Base-by-base conservation (phyloP, 2,797 vertebrate genomes). In the Pelobates cultripes region DNA sequence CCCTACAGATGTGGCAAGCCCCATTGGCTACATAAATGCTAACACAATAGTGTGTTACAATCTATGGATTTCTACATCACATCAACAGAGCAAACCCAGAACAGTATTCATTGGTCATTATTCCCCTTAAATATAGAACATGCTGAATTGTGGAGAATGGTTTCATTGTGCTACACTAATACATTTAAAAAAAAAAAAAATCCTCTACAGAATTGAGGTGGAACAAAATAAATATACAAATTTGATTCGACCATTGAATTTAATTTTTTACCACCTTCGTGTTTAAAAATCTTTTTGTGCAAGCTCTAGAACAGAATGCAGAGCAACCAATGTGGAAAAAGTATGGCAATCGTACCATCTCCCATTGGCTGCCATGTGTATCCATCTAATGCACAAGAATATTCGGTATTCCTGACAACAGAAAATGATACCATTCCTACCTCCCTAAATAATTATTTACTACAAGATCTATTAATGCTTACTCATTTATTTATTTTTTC, bases 1-100 rank as follows among this genome's bases (percentile, higher is more conserved):
- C 86, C 86, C 88, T 90, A 76, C 88, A 81, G 87, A 90, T 73
- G 88, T 86, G 80, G 89, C 81, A 89, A 84, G 89, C 82, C 90
- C 85, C 88, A 88, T 80, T 77, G 90, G 84, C 80, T 81, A 79
- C 9, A 71, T 73, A 75, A 84, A 86, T 86, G 88, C 6, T 28
- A 57, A 47, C 67, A 86, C 86, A 89, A 87, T 8, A 88, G 60
- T 63, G 86, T 84, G 84, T 86, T 86, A 89, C 63, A 71, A 10
- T 43, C 41, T 43, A 15, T 44, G 17, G 7, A 72, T 55, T 13
- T 10, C 47, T 51, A 51, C 5, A 51, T 28, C 28, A 28, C 28
- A 28, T 28, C 28, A 28, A 28, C 28, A 28, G 28, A 28, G 28
- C 28, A 28, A 51, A 6, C 57, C 73, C 66, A 77, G 89, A 78